Base-by-base conservation (phyloP, 1,140 invertebrate genomes). In the Megalonaias nervosa region DNA sequence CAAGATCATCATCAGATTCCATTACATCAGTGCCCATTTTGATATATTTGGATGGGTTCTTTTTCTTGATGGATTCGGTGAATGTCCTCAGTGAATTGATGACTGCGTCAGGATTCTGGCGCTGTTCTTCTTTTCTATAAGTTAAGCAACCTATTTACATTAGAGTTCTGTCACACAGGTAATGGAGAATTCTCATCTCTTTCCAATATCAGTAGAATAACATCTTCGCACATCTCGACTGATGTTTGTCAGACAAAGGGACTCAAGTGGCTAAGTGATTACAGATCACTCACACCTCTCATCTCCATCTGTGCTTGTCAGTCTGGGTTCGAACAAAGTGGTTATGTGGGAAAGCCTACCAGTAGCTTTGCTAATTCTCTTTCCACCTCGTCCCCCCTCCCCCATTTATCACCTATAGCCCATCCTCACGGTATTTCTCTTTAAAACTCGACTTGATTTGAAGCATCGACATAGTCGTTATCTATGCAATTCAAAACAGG, bases 31-130 rank as follows among this genome's bases (percentile, higher is more conserved):
- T 59, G 16, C 19, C 5, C 1, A 19, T 21, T 17, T 17, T 64
- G 14, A 58, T 66, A 31, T 68, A 73, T 71, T 65, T 72, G 55
- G 1, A 78, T 56, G 62, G 60, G 68, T 23, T 76, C 57, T 84
- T 80, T 74, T 87, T 85, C 61, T 88, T 89, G 31, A 89, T 81
- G 31, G 88, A 89, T 59, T 84, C 82, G 23, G 79, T 80, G 57
- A 89, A 89, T 1, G 85, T 86, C 74, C 90, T 88, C 38, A 90
- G 75, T 2, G 90, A 90, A 70, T 89, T 87, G 38, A 91, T 85
- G 13, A 91, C 88, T 70, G 89, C 88, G 60, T 90, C 82, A 55
- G 90, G 90, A 65, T 91, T 90, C 38, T 89, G 77, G 58, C 84
- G 80, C 71, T 90, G 89, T 76, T 91, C 90, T 70, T 88, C 85